Conservation (phyloP, 53 echinoderm and acorn worm genomes). For the Paracentrotus lividus region DNA sequence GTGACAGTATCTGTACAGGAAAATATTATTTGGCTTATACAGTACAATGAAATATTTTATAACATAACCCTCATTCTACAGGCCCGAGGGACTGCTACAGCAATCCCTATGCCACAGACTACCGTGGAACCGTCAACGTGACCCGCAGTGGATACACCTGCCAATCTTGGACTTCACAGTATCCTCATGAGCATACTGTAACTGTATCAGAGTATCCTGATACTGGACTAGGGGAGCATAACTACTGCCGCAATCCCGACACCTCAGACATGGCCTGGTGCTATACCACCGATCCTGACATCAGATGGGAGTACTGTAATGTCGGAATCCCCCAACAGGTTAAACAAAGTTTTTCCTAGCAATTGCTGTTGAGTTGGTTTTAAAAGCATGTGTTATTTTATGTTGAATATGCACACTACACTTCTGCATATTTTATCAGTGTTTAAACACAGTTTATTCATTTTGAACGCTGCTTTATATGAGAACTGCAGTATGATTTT, state of each 20-base stretch:
- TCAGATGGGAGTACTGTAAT: conserved; percentile 81
- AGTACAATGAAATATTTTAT: not conserved
- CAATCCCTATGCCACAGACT: conserved; percentile 69
- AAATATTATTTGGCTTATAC: too few relatives aligned
- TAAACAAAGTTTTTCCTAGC: too few relatives aligned
- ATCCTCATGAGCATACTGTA: conserved; percentile 75
- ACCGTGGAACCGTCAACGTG: conserved; percentile 66
- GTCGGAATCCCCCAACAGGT: conserved; percentile 72
- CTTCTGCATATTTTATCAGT: too few relatives aligned
- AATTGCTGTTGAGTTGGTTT: too few relatives aligned
- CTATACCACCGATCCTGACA: conserved; percentile 70
- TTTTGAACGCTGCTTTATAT: not conserved
- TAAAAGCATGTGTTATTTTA: too few relatives aligned
- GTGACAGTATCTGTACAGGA: too few relatives aligned
- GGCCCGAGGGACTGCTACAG: conserved; percentile 17
- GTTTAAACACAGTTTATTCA: too few relatives aligned
- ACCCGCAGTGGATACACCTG: conserved; percentile 73
- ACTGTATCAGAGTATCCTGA: conserved; percentile 73
- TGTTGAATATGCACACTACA: too few relatives aligned
- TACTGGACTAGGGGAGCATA: conserved; percentile 80
- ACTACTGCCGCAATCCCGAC: conserved; percentile 81
- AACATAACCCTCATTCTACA: not conserved
- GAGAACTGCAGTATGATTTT: too few relatives aligned
- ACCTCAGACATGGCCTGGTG: conserved; percentile 79
- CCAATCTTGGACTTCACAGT: conserved; percentile 78